Conservation (phyloP, 2,888 invertebrate genomes). For the Agrotis ipsilon region DNA sequence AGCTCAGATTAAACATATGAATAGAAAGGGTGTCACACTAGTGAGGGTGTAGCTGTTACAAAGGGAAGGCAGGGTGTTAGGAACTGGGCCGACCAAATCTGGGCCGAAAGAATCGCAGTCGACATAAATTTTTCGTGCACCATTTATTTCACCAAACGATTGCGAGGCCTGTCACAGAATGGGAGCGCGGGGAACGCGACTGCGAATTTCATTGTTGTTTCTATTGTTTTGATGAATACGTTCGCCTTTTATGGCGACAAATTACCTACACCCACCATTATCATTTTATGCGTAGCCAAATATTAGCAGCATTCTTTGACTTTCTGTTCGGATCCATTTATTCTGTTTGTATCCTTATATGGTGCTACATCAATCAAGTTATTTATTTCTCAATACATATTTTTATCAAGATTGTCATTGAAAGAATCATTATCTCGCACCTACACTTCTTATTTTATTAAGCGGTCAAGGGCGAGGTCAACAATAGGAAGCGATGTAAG, state of each 20-base stretch:
- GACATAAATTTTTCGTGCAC: constrained; percentile 86
- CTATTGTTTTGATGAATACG: constrained; percentile 66
- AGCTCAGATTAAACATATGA: constrained; percentile 16
- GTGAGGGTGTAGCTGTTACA: constrained; percentile 52
- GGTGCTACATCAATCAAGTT: constrained; percentile 39
- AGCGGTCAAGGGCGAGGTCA: constrained; percentile 38
- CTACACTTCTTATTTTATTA: constrained; percentile 46
- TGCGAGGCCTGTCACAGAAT: constrained; percentile 75
- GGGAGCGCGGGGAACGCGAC: constrained; percentile 65
- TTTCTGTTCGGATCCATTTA: constrained; percentile 32
- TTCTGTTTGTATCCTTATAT: constrained; percentile 5
- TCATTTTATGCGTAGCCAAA: constrained; percentile 30
- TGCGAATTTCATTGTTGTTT: constrained; percentile 67
- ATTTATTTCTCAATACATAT: constrained; percentile 49
- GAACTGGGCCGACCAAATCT: constrained; percentile 66
- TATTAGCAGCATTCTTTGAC: constrained; percentile 29
- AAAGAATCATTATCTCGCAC: constrained; percentile 49
- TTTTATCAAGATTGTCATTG: constrained; percentile 47
- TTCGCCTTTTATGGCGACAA: constrained; percentile 53
- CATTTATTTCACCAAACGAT: constrained; percentile 86
- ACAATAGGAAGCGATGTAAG: constrained; percentile 1
- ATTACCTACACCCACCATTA: constrained; percentile 54
- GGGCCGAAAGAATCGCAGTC: constrained; percentile 75
- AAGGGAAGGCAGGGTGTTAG: constrained; percentile 58
- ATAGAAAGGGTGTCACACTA: constrained; percentile 52